Percentiles rank a stretch among this genome's conserved stretches.
These are phyloP conservation scores for Cheilosia scutellata DNA, from an alignment of 2,888 invertebrate species.

Conservation along the genomic window DNA sequence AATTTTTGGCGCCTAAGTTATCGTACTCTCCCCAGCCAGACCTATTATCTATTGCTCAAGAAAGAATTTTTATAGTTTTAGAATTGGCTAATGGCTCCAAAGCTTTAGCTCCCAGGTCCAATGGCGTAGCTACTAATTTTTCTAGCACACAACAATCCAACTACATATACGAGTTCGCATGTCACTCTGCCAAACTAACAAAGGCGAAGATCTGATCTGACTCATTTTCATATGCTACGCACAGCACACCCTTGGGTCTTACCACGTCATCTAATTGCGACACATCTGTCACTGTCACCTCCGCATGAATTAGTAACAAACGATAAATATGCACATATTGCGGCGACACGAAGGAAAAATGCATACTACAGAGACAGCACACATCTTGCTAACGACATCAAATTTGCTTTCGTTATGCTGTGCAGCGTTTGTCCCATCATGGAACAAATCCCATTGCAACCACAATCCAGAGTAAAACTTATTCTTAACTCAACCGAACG, in stretches of 20 bases:
- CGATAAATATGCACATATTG: constrained; percentile 42
- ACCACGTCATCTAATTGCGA: constrained; percentile 44
- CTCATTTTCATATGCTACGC: not conserved
- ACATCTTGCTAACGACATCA: constrained; percentile 16
- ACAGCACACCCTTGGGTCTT: constrained; percentile 22
- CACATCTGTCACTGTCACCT: constrained; percentile 62
- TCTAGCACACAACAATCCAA: too few species aligned
- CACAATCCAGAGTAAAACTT: constrained; percentile 24
- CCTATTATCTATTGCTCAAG: too few species aligned
- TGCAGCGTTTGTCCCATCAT: constrained; percentile 8
- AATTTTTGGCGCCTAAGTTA: too few species aligned
- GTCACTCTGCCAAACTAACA: constrained; percentile 13
- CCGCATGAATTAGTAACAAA: constrained; percentile 43
- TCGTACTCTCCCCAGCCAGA: too few species aligned
- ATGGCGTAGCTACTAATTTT: too few species aligned
- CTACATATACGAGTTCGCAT: too few species aligned
- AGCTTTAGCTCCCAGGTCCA: too few species aligned
- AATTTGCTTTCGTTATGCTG: not conserved
- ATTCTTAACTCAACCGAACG: constrained; percentile 44
- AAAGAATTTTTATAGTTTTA: too few species aligned
- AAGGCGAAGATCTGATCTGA: not conserved
- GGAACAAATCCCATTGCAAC: constrained; percentile 16
- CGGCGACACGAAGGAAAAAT: not conserved
- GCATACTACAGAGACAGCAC: not conserved
- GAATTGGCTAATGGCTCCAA: too few species aligned